Evolutionary conservation across 2,888 invertebrate species (phyloP).

Genomic region (Plagiodera versicolora): DNA sequence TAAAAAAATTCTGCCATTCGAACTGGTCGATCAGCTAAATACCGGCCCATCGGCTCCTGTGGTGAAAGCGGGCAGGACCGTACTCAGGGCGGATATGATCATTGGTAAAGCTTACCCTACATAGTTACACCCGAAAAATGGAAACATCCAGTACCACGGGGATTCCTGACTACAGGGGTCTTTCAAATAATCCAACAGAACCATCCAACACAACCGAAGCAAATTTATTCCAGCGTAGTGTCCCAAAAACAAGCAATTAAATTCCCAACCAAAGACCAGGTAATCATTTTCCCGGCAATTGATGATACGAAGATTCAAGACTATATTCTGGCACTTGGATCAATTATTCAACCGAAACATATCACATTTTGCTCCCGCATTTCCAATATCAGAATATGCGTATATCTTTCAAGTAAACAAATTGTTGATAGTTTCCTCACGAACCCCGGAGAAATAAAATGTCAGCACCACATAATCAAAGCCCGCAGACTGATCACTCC

Average conservation of each 20-base stretch:
- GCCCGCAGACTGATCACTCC: not conserved
- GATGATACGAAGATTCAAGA: not conserved
- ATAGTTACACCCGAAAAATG: too few species aligned
- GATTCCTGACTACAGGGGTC: not conserved
- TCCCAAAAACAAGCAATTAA: not conserved
- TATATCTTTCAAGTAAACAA: constrained; percentile 26
- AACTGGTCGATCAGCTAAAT: too few species aligned
- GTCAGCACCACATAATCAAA: not conserved
- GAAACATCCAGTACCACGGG: too few species aligned
- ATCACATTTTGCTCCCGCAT: constrained; percentile 7
- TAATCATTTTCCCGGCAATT: not conserved
- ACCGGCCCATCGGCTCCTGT: too few species aligned
- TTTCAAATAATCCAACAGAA: not conserved
- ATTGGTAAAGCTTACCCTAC: too few species aligned
- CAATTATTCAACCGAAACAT: constrained; percentile 19
- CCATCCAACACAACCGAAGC: not conserved
- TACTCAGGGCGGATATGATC: too few species aligned
- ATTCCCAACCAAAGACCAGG: not conserved
- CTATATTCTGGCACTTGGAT: constrained; percentile 15
- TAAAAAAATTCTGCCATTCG: too few species aligned
- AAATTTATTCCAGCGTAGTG: not conserved
- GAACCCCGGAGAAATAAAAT: not conserved
- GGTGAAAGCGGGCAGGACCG: too few species aligned
- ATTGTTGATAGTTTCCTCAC: constrained; percentile 17
- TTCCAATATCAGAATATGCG: constrained; percentile 27